Conservation (phyloP, 2,113 vertebrate species). For the Apistogramma diplotaenia region DNA sequence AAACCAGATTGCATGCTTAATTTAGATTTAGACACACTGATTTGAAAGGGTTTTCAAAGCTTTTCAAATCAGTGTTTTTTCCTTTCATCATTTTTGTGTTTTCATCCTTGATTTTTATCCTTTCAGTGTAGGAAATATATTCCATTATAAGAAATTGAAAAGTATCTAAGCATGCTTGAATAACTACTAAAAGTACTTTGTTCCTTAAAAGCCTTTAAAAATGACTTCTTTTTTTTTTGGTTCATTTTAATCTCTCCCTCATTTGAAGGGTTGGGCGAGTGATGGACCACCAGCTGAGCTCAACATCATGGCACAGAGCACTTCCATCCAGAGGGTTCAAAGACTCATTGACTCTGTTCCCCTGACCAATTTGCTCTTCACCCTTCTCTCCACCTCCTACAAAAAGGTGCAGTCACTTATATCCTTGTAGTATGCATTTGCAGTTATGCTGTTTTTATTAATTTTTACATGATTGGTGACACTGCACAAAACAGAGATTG, state of each 20-base stretch:
- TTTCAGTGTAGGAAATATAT: background rate
- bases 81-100: background rate
- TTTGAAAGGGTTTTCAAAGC: no score
- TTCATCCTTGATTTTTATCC: background rate
- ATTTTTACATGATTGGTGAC: background rate
- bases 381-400: slow-evolving; percentile 93
- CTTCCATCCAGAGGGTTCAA: slow-evolving; percentile 96
- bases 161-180: background rate
- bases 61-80: no score
- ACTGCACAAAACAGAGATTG: no score
- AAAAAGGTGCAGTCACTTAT: slow-evolving; percentile 83
- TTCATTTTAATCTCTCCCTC: background rate
- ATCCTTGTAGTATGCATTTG: background rate
- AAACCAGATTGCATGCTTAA: background rate
- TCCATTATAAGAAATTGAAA: background rate
- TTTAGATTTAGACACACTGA: background rate
- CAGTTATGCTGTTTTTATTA: background rate
- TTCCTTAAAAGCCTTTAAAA: background rate
- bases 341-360: slow-evolving; percentile 95
- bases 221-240: background rate
- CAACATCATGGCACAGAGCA: slow-evolving; percentile 95
- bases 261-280: slow-evolving; percentile 85
- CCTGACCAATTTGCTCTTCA: slow-evolving; percentile 93
- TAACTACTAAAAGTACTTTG: background rate
- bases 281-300: slow-evolving; percentile 94